These are phyloP conservation scores for Ciconia nigra DNA, from an alignment of 2,797 vertebrate species.

Conservation along the genomic window DNA sequence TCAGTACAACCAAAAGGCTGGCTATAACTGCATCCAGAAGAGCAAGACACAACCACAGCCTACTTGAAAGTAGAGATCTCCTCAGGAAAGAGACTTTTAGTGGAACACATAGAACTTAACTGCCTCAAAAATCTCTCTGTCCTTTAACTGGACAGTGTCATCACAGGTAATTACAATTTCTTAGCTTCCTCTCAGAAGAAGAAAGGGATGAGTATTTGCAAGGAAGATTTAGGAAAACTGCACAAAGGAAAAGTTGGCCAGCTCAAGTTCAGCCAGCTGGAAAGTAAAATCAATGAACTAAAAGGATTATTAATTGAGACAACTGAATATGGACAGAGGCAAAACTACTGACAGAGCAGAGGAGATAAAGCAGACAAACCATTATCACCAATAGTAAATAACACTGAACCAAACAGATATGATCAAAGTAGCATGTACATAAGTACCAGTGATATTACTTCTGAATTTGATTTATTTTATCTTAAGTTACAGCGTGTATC, in stretches of 20 bases:
- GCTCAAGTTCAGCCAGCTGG: background rate
- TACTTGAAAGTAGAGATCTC: background rate
- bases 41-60: background rate
- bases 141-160: background rate
- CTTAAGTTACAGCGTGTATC: background rate
- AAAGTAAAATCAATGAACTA: constrained; percentile 26
- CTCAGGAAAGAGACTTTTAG: background rate
- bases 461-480: constrained; percentile 61
- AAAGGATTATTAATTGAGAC: constrained; percentile 52
- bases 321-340: background rate
- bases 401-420: constrained; percentile 29
- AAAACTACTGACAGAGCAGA: constrained; percentile 2
- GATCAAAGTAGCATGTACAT: constrained; percentile 7
- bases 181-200: background rate
- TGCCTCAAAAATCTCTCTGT: background rate
- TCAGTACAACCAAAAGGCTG: background rate
- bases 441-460: constrained; percentile 19
- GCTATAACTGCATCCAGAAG: background rate
- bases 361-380: constrained; percentile 53
- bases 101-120: background rate
- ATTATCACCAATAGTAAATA: constrained; percentile 41
- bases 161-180: constrained; percentile 23
- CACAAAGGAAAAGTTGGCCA: background rate
- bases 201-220: background rate
- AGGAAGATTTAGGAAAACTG: background rate